These are phyloP conservation scores for Porites lutea DNA, from an alignment of 64 coral and sea anemone species.

Conservation along the genomic window DNA sequence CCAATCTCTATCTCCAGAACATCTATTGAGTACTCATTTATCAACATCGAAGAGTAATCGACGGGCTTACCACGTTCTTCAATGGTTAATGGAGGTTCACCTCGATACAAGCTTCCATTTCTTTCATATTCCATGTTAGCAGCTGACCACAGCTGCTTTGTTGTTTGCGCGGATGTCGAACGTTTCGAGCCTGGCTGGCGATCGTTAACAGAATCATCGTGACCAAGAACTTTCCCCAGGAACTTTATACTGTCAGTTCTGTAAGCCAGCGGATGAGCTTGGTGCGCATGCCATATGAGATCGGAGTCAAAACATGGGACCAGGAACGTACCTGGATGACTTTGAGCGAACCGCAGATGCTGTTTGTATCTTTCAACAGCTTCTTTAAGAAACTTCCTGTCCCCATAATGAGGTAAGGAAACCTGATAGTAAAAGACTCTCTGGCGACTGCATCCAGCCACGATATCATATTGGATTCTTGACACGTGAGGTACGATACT, in stretches of 20 bases:
- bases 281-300: constrained; percentile 43
- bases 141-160: constrained; percentile 46
- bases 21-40: too few species aligned
- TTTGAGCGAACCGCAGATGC: constrained; percentile 52
- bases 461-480: constrained; percentile 45
- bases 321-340: constrained; percentile 48
- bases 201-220: constrained; percentile 70
- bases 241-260: constrained; percentile 45
- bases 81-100: not conserved
- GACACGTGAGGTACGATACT: constrained; percentile 16
- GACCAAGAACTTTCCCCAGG: constrained; percentile 60
- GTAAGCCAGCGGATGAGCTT: constrained; percentile 50
- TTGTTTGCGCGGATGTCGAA: constrained; percentile 51
- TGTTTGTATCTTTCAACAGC: constrained; percentile 59
- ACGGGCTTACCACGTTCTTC: too few species aligned
- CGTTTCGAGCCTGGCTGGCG: constrained; percentile 64
- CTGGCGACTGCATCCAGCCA: constrained; percentile 31
- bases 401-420: constrained; percentile 62
- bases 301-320: constrained; percentile 83
- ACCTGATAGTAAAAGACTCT: not conserved
- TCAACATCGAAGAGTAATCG: too few species aligned
- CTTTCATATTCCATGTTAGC: constrained; percentile 32
- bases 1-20: too few species aligned
- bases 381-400: constrained; percentile 37
- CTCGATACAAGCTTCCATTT: constrained; percentile 69